Evolutionary conservation across 2,888 invertebrate species (phyloP), one percentile per base, ranked within the genome.

Genomic region (Diarsia rubi): DNA sequence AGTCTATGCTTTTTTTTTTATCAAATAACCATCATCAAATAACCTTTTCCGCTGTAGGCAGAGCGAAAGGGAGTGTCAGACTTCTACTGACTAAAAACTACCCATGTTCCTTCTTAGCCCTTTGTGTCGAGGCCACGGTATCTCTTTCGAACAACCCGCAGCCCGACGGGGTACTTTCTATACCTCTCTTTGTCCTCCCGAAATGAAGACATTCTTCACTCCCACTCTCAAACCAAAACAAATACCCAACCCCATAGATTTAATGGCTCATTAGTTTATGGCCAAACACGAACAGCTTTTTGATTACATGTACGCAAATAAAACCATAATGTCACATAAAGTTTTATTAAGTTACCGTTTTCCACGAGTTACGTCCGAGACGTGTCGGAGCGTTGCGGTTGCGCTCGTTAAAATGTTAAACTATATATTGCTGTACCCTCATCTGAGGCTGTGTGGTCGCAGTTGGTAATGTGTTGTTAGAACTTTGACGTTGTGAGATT

Each of bases 291-390:
- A 49, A 77, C 62, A 49, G 57, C 63, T 16, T 71, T 63, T 73
- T 68, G 74, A 75, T 76, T 63, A 71, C 71, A 67, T 60, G 63
- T 73, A 72, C 79, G 70, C 49, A 75, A 79, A 77, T 73, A 83
- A 83, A 78, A 82, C 63, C 72, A 70, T 86, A 79, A 82, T 73
- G 79, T 74, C 77, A 57, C 75, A 75, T 82, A 83, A 81, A 83
- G 78, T 83, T 87, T 77, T 84, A 81, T 88, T 80, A 81, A 78
- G 82, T 82, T 85, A 76, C 65, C 81, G 68, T 85, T 85, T 80
- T 82, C 82, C 75, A 68, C 63, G 83, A 79, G 73, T 79, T 79
- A 77, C 66, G 79, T 66, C 62, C 65, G 49, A 71, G 71, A 79
- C 82, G 82, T 79, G 82, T 59, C 42, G 37, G 49, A 60, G 69